These are phyloP conservation scores for Scaptomyza cyrtandrae DNA, from an alignment of 2,888 invertebrate species.

Conservation along the genomic window DNA sequence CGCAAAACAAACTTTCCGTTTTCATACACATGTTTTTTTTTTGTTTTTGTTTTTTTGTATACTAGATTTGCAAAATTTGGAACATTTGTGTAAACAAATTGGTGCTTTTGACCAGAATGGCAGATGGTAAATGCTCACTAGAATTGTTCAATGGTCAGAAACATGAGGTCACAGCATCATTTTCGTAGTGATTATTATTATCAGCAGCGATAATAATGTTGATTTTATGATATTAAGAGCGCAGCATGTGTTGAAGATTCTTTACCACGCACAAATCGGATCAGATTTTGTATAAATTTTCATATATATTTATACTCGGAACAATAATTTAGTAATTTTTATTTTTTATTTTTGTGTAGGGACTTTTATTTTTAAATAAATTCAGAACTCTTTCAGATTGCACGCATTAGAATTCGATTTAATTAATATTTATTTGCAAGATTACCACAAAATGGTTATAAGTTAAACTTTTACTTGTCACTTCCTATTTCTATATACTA, in stretches of 20 bases:
- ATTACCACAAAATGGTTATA: no score
- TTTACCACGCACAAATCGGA: slow-evolving; percentile 3
- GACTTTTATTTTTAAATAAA: neutral
- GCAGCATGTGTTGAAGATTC: slow-evolving; percentile 18
- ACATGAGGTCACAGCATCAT: slow-evolving; percentile 66
- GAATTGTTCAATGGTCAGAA: slow-evolving; percentile 38
- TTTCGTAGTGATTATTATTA: slow-evolving; percentile 53
- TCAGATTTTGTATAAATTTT: neutral
- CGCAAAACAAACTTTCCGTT: slow-evolving; percentile 6
- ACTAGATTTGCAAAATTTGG: slow-evolving; percentile 32
- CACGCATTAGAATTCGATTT: no score
- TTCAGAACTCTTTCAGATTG: no score
- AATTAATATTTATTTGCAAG: no score
- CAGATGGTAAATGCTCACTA: slow-evolving; percentile 54
- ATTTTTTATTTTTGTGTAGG: no score
- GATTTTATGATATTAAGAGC: slow-evolving; percentile 5
- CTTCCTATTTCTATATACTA: neutral
- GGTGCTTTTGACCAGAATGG: slow-evolving; percentile 28
- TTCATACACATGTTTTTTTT: neutral
- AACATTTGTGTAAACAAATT: slow-evolving; percentile 29
- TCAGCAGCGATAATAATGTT: slow-evolving; percentile 37
- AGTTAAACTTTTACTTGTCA: neutral
- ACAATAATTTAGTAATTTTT: no score
- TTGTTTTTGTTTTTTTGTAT: slow-evolving; percentile 14
- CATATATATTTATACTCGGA: neutral